Conservation (phyloP, 1,140 invertebrate species). For the Caenorhabditis elegans region WBcel235 BX284604.4:2964001-2964500, state of each 20-base stretch:
- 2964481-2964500: constrained; percentile 52
- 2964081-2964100: not conserved
- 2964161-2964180: no score
- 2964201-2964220: no score
- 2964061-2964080: constrained; percentile 22
- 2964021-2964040: constrained; percentile 89
- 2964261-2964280: no score
- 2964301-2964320: not conserved
- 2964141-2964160: no score
- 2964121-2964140: no score
- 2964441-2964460: constrained; percentile 53
- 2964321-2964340: constrained; percentile 8
- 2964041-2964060: constrained; percentile 71
- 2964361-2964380: not conserved
- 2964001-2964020: constrained; percentile 84
- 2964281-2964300: not conserved
- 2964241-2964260: not conserved
- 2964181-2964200: no score
- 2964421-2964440: constrained; percentile 29
- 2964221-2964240: not conserved
- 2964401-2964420: no score
- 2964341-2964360: not conserved
- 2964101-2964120: no score
- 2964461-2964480: constrained; percentile 45
- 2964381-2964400: not conserved